phyloP scores from a whole-genome alignment of 2,113 vertebrate species.

The Oxygymnocypris stewartii region DNA sequence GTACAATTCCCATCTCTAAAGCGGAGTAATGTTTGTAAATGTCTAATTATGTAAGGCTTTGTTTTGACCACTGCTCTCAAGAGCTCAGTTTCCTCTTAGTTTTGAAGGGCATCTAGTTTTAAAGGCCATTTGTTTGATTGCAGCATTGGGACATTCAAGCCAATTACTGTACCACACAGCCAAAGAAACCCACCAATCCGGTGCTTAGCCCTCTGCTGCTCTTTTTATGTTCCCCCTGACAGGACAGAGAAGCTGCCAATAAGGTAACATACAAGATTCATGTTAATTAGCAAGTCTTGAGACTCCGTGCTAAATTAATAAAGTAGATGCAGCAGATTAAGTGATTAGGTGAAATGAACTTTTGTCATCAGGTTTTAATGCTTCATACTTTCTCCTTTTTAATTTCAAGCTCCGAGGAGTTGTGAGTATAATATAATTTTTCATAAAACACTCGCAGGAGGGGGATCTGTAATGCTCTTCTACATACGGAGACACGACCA shows the following conservation, averaged over 20 bases:
- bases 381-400: conserved; percentile 27
- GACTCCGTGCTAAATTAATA: conserved; percentile 12
- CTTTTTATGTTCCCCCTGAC: not conserved
- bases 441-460: conserved; percentile 8
- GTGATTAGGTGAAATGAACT: conserved; percentile 34
- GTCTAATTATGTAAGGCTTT: conserved; percentile 9
- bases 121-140: conserved; percentile 22
- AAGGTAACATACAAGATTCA: conserved; percentile 10
- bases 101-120: conserved; percentile 34
- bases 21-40: conserved; percentile 22
- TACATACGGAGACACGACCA: not conserved
- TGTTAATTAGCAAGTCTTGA: conserved; percentile 27
- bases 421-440: not conserved
- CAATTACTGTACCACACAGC: conserved; percentile 13
- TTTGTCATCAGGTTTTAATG: conserved; percentile 17
- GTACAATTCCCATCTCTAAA: not conserved
- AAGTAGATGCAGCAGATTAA: conserved; percentile 22
- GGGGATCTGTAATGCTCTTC: conserved; percentile 2
- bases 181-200: conserved; percentile 6
- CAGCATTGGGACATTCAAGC: conserved; percentile 20
- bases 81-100: conserved; percentile 26
- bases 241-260: not conserved
- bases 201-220: not conserved
- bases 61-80: conserved; percentile 25
- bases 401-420: conserved; percentile 34